Evolutionary conservation across 2,113 vertebrate species (phyloP).

Genomic region (Progne subis): DNA sequence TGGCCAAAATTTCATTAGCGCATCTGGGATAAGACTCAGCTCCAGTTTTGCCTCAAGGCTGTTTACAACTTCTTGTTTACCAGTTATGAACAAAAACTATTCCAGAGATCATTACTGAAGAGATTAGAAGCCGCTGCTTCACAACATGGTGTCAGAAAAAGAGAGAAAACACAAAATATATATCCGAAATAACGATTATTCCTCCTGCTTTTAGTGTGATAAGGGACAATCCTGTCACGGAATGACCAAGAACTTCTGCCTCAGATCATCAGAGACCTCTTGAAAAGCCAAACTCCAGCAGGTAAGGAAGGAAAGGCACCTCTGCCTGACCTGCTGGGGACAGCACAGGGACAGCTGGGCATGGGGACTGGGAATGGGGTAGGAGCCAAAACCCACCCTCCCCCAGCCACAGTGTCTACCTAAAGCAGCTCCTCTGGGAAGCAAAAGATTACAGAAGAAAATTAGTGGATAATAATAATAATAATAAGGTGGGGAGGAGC

Average conservation of each 20-base stretch:
- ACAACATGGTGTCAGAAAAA: not conserved
- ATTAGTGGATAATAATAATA: not conserved
- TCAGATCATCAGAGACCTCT: not conserved
- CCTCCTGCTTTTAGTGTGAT: not conserved
- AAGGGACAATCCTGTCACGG: not conserved
- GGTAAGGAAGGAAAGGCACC: not conserved
- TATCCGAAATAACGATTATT: not conserved
- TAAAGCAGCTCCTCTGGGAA: not conserved
- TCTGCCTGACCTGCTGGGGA: not conserved
- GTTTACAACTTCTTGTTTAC: not conserved
- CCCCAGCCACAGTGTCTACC: accelerated
- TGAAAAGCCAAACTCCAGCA: not conserved
- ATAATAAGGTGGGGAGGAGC: not conserved
- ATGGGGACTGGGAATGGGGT: too few relatives aligned
- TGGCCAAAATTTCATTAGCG: not conserved
- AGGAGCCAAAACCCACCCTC: not conserved
- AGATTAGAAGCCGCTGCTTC: not conserved
- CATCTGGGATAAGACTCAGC: not conserved
- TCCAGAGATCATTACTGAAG: not conserved
- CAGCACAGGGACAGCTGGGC: not conserved
- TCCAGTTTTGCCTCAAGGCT: not conserved
- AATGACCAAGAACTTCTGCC: too few relatives aligned
- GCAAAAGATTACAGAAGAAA: not conserved
- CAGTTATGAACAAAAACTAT: not conserved
- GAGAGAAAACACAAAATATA: not conserved